A percentile compares a stretch with the other conserved stretches of the same genome.
Conservation (phyloP, 2,888 invertebrate genomes). For the Pseudococcus jackbeardsleyi region DNA sequence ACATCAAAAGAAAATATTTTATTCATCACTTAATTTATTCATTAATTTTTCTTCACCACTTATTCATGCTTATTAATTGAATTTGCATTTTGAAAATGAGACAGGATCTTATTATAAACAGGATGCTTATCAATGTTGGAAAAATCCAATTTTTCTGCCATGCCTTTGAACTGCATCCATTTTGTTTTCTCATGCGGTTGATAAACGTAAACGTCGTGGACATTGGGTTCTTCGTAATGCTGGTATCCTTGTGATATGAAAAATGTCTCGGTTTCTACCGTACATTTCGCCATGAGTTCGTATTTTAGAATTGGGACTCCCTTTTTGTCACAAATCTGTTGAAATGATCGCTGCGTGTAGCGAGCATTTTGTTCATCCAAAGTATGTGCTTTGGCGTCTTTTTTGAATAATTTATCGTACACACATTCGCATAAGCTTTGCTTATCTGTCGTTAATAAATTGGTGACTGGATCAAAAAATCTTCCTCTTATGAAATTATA, state of each 20-base stretch:
- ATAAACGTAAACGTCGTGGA: neutral
- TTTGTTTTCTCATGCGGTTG: neutral
- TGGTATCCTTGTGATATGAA: neutral
- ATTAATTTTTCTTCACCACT: neutral
- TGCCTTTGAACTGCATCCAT: neutral
- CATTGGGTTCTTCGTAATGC: neutral
- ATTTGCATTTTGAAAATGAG: neutral
- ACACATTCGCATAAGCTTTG: neutral
- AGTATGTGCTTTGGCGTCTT: neutral
- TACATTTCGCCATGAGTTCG: neutral
- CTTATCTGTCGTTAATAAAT: neutral
- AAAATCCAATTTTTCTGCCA: neutral
- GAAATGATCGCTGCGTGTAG: neutral
- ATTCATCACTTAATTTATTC: too few relatives aligned
- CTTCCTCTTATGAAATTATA: neutral
- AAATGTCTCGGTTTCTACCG: neutral
- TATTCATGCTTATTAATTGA: neutral
- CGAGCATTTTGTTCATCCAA: neutral
- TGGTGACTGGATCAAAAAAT: neutral
- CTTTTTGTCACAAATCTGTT: neutral
- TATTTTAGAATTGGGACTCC: neutral
- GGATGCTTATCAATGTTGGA: neutral
- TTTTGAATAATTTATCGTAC: neutral
- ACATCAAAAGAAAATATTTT: too few relatives aligned
- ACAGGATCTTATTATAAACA: neutral